Base-by-base conservation (phyloP, 2,113 vertebrate genomes). In the Sterna hirundo region DNA sequence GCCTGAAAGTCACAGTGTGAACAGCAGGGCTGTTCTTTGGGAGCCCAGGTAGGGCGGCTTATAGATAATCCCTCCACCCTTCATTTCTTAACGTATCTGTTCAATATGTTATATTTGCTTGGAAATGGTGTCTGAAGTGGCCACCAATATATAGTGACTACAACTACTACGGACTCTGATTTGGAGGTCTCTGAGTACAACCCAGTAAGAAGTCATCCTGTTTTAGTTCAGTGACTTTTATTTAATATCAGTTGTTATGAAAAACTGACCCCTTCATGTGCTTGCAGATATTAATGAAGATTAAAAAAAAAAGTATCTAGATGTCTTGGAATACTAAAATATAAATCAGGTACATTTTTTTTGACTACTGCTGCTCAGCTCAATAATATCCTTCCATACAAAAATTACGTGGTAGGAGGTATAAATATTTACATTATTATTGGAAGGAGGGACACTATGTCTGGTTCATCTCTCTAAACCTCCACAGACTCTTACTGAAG, bases 151-250 rank as follows among this genome's bases (percentile, higher is more conserved):
- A 22, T 6, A 52, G 85, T 27, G 52, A 74, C 54, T 49, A 6
- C 0, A 1, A 57, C 21, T 60, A 27, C 34, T 1, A 0, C 5
- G 32, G 66, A 27, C 46, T 61, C 62, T n/a, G 27, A 12, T 42
- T 64, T 38, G 47, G 79, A 86, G 46, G 40, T 77, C 58, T 93
- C 25, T 1, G 13, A 54, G 42, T 27, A 49, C 40, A 57, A 36
- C 25, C 27, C 62, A 72, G 34, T 44, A 64, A 64, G 65, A 15
- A 74, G 47, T 25, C 15, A 55, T 54, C 46, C 72, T 77, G 25
- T 65, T 83, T 51, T 52, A 71, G 58, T 40, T 82, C 30, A 51
- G 34, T 38, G 42, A 80, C 25, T 58, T 65, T 4, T 49, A 40
- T 34, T 77, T 66, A 49, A 86, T 47, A 15, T 23, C 55, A 77